These are phyloP conservation scores for Thamnophis elegans DNA, from an alignment of 2,797 vertebrate species.

Conservation along the genomic window DNA sequence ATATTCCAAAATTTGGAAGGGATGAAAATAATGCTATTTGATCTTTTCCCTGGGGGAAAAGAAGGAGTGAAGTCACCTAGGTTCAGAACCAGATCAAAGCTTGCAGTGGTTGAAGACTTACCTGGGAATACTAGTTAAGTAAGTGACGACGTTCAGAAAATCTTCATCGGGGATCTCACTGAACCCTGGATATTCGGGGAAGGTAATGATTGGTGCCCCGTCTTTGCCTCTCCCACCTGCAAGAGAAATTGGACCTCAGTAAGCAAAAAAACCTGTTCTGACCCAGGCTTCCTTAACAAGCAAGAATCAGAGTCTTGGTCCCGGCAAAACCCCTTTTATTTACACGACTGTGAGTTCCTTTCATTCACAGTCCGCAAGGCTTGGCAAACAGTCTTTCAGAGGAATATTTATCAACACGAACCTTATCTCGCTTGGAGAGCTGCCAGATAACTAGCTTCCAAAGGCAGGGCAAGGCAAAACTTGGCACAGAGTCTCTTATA, in stretches of 20 bases:
- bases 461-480: too few species aligned
- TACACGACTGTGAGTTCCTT: too few species aligned
- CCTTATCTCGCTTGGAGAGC: too few species aligned
- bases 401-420: too few species aligned
- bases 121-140: conserved; percentile 95
- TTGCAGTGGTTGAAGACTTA: background rate
- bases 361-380: too few species aligned
- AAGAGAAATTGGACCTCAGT: conserved; percentile 39
- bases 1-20: background rate
- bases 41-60: background rate
- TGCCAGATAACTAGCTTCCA: too few species aligned
- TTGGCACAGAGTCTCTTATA: too few species aligned
- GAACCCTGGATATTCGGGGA: conserved; percentile 89
- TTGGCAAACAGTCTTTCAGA: too few species aligned
- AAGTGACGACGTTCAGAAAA: conserved; percentile 91
- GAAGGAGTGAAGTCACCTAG: background rate
- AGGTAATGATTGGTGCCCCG: conserved; percentile 91
- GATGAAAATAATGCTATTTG: background rate
- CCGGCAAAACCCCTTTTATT: too few species aligned
- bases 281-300: too few species aligned
- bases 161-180: conserved; percentile 89
- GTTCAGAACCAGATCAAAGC: background rate
- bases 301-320: too few species aligned
- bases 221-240: conserved; percentile 91
- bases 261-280: conserved; percentile 3